Conservation (phyloP, 2,888 invertebrate genomes). For the Hemithea aestivaria region DNA sequence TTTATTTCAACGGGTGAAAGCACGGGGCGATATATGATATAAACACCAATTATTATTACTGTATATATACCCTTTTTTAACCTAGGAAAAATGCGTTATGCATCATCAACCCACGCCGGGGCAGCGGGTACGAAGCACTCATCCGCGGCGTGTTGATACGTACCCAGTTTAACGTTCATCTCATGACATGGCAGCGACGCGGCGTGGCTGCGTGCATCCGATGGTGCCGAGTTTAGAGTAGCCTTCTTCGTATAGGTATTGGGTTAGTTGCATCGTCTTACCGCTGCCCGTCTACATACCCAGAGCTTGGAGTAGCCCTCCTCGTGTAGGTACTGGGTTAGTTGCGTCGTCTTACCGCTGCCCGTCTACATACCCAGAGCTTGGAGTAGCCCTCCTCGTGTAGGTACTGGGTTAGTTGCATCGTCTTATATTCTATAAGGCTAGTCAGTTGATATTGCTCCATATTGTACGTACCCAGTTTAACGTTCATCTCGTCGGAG, state of each 20-base stretch:
- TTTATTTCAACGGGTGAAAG: too few species aligned
- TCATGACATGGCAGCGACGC: slow-evolving; percentile 99
- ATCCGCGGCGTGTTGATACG: too few species aligned
- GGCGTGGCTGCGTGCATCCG: slow-evolving; percentile 97
- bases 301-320: slow-evolving; percentile 96
- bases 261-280: slow-evolving; percentile 99
- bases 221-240: slow-evolving; percentile 95
- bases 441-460: too few species aligned
- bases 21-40: too few species aligned
- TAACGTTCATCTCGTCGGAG: slow-evolving; percentile 97
- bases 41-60: too few species aligned
- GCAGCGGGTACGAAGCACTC: too few species aligned
- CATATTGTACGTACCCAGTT: slow-evolving; percentile 81
- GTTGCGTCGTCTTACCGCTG: slow-evolving; percentile 98
- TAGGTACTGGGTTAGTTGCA: slow-evolving; percentile 97
- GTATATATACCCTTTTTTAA: too few species aligned
- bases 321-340: slow-evolving; percentile 98
- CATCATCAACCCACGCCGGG: too few species aligned
- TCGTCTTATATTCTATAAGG: slow-evolving; percentile 94
- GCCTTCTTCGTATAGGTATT: slow-evolving; percentile 98
- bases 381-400: slow-evolving; percentile 98
- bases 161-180: slow-evolving; percentile 92
- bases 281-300: slow-evolving; percentile 98
- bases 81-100: too few species aligned
- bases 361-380: slow-evolving; percentile 97